A percentile compares a stretch with the other conserved stretches of the same genome.
Evolutionary conservation across 2,888 invertebrate species (phyloP).

Genomic region (Prosapia bicincta): DNA sequence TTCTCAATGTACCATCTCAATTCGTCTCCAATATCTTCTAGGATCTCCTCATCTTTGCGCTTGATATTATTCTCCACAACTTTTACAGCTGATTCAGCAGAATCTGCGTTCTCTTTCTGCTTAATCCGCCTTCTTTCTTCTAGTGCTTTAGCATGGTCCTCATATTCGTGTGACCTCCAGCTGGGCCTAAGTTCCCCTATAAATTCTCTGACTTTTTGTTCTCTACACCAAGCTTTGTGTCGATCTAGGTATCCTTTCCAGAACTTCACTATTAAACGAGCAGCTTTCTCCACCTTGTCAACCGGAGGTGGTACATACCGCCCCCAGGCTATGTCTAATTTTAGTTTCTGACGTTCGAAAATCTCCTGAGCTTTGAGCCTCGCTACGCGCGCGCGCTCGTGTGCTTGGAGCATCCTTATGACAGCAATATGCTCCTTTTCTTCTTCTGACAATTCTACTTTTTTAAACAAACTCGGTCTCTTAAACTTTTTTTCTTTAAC

Average conservation of each 20-base stretch:
- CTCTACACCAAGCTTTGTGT: conserved; percentile 47
- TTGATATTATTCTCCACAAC: conserved; percentile 45
- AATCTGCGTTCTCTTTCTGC: conserved; percentile 55
- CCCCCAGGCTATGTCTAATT: conserved; percentile 34
- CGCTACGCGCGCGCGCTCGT: conserved; percentile 76
- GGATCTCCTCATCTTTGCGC: conserved; percentile 47
- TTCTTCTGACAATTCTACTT: conserved; percentile 13
- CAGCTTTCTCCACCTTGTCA: conserved; percentile 41
- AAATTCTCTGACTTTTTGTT: conserved; percentile 49
- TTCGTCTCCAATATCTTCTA: conserved; percentile 73
- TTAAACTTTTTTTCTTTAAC: not conserved
- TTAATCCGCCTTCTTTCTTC: conserved; percentile 55
- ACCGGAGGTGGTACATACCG: conserved; percentile 25
- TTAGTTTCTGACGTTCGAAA: conserved; percentile 45
- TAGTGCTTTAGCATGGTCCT: conserved; percentile 42
- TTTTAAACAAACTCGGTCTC: conserved; percentile 9
- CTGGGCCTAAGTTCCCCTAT: conserved; percentile 50
- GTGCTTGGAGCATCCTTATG: conserved; percentile 70
- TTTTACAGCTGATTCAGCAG: conserved; percentile 33
- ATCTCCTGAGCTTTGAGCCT: conserved; percentile 45
- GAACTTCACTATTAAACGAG: conserved; percentile 45
- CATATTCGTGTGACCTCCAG: conserved; percentile 43
- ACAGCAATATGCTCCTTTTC: conserved; percentile 17
- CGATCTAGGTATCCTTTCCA: conserved; percentile 50
- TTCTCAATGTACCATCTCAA: conserved; percentile 69